Evolutionary conservation across 2,888 invertebrate genomes (phyloP).

Genomic region (Anthoptus insignis): DNA sequence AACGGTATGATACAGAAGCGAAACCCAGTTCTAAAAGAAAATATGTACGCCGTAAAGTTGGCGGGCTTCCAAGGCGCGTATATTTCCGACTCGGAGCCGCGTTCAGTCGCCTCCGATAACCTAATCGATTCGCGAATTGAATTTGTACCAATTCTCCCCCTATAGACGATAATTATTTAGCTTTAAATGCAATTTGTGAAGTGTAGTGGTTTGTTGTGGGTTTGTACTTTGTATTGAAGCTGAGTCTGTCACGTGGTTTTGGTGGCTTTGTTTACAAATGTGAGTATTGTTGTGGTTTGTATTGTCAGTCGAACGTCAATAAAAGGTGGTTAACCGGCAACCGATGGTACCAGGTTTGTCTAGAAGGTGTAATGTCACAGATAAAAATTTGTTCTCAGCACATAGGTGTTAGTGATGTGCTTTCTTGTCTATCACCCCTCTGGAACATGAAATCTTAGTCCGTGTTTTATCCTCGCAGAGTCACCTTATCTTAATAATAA

Average conservation of each 20-base stretch:
- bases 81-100: constrained; percentile 64
- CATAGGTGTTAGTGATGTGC: no score
- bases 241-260: neutral
- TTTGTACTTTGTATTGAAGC: constrained; percentile 1
- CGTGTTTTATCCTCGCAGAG: no score
- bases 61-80: constrained; percentile 58
- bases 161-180: constrained; percentile 35
- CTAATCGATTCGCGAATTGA: constrained; percentile 62
- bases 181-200: constrained; percentile 36
- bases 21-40: constrained; percentile 37
- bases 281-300: constrained; percentile 3
- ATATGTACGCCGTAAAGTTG: constrained; percentile 51
- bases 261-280: constrained; percentile 18
- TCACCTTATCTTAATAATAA: no score
- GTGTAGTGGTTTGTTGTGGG: constrained; percentile 15
- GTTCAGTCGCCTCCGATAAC: constrained; percentile 71
- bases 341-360: no score
- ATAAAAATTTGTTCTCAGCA: no score
- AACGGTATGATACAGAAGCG: constrained; percentile 11
- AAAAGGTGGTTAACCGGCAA: no score
- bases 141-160: constrained; percentile 48
- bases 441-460: no score
- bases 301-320: neutral
- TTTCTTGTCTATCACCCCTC: no score
- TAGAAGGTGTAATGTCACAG: no score